Conservation (phyloP, 2,113 vertebrate genomes). For the Origma solitaria region DNA sequence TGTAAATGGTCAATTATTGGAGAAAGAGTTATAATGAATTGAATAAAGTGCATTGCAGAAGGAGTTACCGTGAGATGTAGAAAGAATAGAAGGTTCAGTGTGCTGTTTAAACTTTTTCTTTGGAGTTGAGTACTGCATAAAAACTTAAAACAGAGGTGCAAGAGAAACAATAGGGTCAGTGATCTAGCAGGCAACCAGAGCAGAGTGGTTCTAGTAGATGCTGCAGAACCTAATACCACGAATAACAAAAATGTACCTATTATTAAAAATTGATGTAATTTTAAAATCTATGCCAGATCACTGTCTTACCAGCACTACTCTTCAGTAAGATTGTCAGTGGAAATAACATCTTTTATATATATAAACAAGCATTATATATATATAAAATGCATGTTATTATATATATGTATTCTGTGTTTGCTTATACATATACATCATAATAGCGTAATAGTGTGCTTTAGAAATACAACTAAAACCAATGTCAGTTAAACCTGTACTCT, state of each 20-base stretch:
- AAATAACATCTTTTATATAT: background rate
- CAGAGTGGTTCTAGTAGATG: background rate
- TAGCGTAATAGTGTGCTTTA: background rate
- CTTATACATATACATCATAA: background rate
- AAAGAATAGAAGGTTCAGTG: background rate
- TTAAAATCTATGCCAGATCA: background rate
- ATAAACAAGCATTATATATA: background rate
- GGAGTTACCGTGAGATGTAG: background rate
- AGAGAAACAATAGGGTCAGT: background rate
- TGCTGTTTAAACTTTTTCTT: background rate
- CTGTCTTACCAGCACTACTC: background rate
- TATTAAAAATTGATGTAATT: background rate
- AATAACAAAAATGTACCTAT: background rate
- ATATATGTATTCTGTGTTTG: too few relatives aligned
- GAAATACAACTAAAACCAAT: background rate
- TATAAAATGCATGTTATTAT: background rate
- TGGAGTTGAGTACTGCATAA: background rate
- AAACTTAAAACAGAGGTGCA: background rate
- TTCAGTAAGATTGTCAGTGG: background rate
- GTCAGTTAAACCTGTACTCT: background rate
- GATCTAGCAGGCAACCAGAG: background rate
- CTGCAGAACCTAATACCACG: background rate
- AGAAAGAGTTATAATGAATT: background rate
- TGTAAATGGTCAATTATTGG: slow-evolving; percentile 51
- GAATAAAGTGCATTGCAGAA: background rate